Conservation (phyloP, 1,140 invertebrate genomes). For the Heliconius hermathena region DNA sequence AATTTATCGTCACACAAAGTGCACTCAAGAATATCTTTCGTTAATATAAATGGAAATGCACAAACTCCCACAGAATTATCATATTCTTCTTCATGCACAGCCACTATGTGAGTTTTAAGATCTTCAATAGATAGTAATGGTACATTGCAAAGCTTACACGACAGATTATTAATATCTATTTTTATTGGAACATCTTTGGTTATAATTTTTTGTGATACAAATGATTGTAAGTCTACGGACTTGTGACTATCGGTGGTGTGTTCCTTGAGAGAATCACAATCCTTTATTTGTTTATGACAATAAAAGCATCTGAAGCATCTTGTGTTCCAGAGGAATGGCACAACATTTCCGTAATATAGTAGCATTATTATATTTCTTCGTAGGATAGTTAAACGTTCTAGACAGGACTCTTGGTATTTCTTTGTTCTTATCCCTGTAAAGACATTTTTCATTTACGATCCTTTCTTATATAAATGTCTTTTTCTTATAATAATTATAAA, state of each 20-base stretch:
- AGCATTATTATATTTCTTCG: slow-evolving; percentile 51
- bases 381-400: slow-evolving; percentile 47
- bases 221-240: slow-evolving; percentile 43
- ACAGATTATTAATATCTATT: slow-evolving; percentile 49
- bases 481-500: neutral
- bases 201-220: slow-evolving; percentile 53
- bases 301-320: slow-evolving; percentile 60
- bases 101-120: slow-evolving; percentile 47
- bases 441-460: slow-evolving; percentile 43
- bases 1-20: slow-evolving; percentile 45
- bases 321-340: slow-evolving; percentile 60
- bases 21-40: slow-evolving; percentile 47
- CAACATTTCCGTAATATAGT: slow-evolving; percentile 53
- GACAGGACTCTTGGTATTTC: slow-evolving; percentile 41
- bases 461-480: neutral
- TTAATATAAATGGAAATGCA: slow-evolving; percentile 53
- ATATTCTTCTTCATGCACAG: slow-evolving; percentile 49
- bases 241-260: slow-evolving; percentile 50
- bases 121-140: slow-evolving; percentile 43
- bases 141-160: slow-evolving; percentile 48
- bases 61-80: slow-evolving; percentile 46
- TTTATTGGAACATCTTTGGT: slow-evolving; percentile 62
- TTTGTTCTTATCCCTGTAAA: slow-evolving; percentile 52
- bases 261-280: slow-evolving; percentile 48
- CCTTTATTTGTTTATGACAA: slow-evolving; percentile 54